Conservation (phyloP, 35 echinoderm and acorn worm species). For the Diadema setosum region DNA sequence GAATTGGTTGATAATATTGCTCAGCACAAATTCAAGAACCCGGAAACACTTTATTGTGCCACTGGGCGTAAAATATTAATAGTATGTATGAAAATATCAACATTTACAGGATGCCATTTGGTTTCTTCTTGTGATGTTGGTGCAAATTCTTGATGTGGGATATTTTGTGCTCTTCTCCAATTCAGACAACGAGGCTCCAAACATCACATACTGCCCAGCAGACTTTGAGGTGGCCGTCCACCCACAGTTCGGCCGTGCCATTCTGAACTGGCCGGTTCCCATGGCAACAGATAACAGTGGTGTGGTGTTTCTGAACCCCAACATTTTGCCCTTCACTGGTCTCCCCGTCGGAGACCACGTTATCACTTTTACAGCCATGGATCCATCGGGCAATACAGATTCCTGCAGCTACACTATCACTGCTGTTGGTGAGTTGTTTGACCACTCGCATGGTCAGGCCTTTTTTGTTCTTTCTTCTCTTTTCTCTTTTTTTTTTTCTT, state of each 20-base stretch:
- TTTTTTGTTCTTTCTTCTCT: too few species aligned
- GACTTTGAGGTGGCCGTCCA: background rate
- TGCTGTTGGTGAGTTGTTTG: conserved; percentile 25
- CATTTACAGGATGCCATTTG: background rate
- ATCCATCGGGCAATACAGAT: background rate
- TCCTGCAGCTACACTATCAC: conserved; percentile 10
- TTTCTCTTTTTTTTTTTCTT: too few species aligned
- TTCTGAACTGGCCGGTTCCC: background rate
- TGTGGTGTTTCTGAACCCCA: background rate
- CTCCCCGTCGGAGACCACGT: background rate
- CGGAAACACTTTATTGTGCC: too few species aligned
- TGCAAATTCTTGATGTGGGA: background rate
- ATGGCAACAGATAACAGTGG: conserved; percentile 31
- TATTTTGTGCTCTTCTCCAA: background rate
- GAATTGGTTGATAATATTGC: too few species aligned
- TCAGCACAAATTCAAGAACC: too few species aligned
- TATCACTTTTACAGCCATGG: conserved; percentile 31
- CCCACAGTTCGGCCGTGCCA: background rate
- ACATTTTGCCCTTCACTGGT: background rate
- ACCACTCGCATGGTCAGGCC: too few species aligned
- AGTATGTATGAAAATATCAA: background rate
- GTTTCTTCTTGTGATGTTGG: background rate
- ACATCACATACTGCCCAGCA: background rate
- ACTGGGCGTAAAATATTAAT: background rate
- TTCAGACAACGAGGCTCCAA: background rate